These are phyloP conservation scores for Platycercus adscitus DNA, from an alignment of 2,113 vertebrate species.

Conservation along the genomic window DNA sequence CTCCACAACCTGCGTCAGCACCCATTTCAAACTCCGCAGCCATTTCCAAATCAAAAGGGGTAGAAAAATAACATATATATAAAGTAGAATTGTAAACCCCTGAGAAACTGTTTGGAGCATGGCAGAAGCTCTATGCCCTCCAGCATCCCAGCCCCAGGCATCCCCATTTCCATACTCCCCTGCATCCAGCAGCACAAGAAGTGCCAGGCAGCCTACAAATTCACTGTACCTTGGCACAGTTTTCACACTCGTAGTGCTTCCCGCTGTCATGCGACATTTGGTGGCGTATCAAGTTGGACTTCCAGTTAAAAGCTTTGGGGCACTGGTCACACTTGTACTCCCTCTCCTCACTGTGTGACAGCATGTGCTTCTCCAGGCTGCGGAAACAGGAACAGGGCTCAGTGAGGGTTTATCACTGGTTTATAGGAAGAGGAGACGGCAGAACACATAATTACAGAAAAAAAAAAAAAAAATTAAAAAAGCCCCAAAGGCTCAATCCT, in stretches of 20 bases:
- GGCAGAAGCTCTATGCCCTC: rapidly evolving
- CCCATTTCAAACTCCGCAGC: not conserved
- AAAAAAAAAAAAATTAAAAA: not conserved
- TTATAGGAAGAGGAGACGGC: not conserved
- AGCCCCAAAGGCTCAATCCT: not conserved
- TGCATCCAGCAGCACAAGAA: not conserved
- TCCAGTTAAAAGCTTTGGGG: conserved; percentile 88
- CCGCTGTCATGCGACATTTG: conserved; percentile 87
- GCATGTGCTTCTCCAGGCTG: conserved; percentile 94
- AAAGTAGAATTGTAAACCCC: not conserved
- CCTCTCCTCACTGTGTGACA: conserved; percentile 92
- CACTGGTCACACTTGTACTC: conserved; percentile 96
- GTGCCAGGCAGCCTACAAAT: conserved; percentile 73
- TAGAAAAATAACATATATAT: not conserved
- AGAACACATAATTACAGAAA: not conserved
- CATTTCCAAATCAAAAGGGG: not conserved
- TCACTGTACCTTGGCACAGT: conserved; percentile 90
- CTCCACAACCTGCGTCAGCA: not conserved
- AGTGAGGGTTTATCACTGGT: not conserved
- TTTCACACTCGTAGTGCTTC: conserved; percentile 88
- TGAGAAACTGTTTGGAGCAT: not conserved
- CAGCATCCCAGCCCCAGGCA: not conserved
- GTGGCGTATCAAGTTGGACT: conserved; percentile 87
- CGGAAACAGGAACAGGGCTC: conserved; percentile 59
- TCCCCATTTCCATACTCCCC: not conserved